phyloP scores from a whole-genome alignment of 2,113 vertebrate genomes.

The Crotalus viridis region DNA sequence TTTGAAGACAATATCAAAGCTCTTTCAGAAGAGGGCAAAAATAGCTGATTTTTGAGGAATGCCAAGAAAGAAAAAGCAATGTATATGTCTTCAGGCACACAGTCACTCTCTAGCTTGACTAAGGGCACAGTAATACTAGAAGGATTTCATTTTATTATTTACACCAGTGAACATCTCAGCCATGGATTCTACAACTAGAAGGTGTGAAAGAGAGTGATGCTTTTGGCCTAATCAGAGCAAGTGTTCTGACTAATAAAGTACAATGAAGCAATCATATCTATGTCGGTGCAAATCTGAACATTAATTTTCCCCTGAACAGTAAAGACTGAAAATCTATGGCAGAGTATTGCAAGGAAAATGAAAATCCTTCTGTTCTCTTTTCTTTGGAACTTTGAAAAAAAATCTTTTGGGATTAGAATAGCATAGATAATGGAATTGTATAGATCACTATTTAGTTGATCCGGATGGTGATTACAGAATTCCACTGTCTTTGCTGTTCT shows the following conservation, averaged over 20 bases:
- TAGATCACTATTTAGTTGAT: not conserved
- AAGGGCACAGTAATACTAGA: rapidly evolving
- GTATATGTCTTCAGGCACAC: rapidly evolving
- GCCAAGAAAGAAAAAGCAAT: not conserved
- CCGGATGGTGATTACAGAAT: not conserved
- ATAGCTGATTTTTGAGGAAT: not conserved
- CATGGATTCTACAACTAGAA: not conserved
- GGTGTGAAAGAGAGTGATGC: not conserved
- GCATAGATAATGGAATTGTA: not conserved
- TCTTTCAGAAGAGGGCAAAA: not conserved
- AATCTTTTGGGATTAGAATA: not conserved
- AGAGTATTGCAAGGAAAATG: not conserved
- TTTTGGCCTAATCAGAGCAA: not conserved
- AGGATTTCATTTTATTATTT: not conserved
- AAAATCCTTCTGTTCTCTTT: not conserved
- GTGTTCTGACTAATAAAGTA: not conserved
- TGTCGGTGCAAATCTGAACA: not conserved
- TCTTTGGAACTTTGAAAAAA: not conserved
- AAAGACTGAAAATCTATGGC: not conserved
- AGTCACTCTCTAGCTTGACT: not conserved
- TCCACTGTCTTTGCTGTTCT: not conserved
- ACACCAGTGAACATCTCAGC: not conserved
- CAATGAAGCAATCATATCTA: not conserved
- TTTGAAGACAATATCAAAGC: not conserved
- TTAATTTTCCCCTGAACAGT: not conserved